Evolutionary conservation across 2,888 invertebrate species (phyloP), one percentile per base, ranked within the genome.

Genomic region (Trichacis sp.): DNA sequence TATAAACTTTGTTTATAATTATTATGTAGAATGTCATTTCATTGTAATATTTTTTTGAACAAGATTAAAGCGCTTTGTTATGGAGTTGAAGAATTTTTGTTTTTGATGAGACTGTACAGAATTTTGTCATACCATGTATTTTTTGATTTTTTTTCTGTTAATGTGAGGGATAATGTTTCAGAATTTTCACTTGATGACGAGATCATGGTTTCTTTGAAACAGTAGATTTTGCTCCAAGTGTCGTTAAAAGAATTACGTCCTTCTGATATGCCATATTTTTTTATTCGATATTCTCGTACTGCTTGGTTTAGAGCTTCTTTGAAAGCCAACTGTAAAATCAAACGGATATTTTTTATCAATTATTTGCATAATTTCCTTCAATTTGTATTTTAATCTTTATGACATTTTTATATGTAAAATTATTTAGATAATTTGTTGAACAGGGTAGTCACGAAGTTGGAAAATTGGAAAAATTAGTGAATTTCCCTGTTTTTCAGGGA

Each of bases 221-320:
- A 33, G 18, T 42, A 15, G 6, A 42, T 17, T 17, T 17, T n/a
- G 3, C 17, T 17, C n/a, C 3, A n/a, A 42, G 42, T 42, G 6
- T 42, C 42, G 14, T n/a, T n/a, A n/a, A 11, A 36, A 2, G 36
- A 2, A 11, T 36, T 36, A 5, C 8, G 11, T 43, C 24, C 24
- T 12, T n/a, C 11, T 20, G 46, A 14, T 24, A 12, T 12, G n/a
- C 29, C 46, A 8, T 3, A 51, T 74, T 71, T 87, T 85, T 87
- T 77, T 84, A 86, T 74, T 81, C 85, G 58, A 86, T 80, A 69
- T 85, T 87, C 69, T 80, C 77, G 56, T 73, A 84, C 64, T 84
- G 83, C 72, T 85, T 86, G 71, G 77, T 85, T 47, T 85, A 86
- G 53, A 84, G 88, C 79, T 85, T 87, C 83, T 85, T 86, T 71